A percentile compares a stretch with the other conserved stretches of the same genome.
These are phyloP conservation scores for Colletes collaris DNA, from an alignment of 2,888 invertebrate genomes.

Conservation along the genomic window DNA sequence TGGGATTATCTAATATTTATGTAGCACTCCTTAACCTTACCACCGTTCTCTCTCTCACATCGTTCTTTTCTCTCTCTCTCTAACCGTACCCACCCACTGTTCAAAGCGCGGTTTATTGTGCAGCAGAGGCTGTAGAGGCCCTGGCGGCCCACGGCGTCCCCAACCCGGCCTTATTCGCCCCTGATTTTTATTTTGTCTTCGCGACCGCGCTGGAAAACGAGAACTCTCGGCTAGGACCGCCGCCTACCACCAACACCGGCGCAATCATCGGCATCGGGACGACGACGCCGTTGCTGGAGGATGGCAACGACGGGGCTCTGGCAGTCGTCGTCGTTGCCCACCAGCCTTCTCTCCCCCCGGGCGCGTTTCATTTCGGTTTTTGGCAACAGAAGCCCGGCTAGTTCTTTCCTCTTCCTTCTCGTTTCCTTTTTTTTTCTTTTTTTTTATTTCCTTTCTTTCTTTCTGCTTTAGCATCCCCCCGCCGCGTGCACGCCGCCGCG, in stretches of 20 bases:
- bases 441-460: not conserved
- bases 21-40: constrained; percentile 47
- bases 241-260: constrained; percentile 22
- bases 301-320: constrained; percentile 47
- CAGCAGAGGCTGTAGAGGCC: constrained; percentile 17
- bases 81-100: constrained; percentile 4
- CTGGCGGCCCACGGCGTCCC: constrained; percentile 2
- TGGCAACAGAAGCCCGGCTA: constrained; percentile 62
- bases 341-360: constrained; percentile 37
- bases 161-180: constrained; percentile 46
- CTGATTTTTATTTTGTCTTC: constrained; percentile 62
- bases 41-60: constrained; percentile 7
- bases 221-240: constrained; percentile 33
- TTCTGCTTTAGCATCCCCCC: constrained; percentile 5
- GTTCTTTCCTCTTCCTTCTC: constrained; percentile 7
- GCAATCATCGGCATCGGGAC: constrained; percentile 25
- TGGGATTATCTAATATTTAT: constrained; percentile 48
- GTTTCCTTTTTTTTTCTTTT: not conserved
- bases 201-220: constrained; percentile 50
- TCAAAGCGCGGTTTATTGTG: constrained; percentile 44
- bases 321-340: constrained; percentile 55
- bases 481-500: constrained; percentile 18
- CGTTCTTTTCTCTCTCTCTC: constrained; percentile 3
- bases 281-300: constrained; percentile 10
- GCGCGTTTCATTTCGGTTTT: constrained; percentile 72